These are phyloP conservation scores for Solea senegalensis DNA, from an alignment of 2,113 vertebrate species.

Conservation along the genomic window DNA sequence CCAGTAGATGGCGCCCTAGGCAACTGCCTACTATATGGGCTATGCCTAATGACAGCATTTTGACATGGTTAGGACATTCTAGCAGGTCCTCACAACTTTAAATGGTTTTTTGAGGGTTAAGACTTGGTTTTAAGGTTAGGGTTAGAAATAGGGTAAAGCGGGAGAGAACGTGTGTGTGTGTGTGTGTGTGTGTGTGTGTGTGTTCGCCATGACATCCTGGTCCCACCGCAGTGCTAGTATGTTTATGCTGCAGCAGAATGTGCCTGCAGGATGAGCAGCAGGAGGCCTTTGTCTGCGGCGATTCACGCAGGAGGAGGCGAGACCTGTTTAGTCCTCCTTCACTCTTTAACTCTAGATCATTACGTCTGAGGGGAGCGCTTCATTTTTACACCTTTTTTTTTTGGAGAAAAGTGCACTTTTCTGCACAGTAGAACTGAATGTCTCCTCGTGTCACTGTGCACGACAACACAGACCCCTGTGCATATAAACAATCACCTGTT, in stretches of 20 bases:
- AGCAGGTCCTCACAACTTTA: no score
- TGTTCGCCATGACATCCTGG: conserved; percentile 21
- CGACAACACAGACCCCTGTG: not conserved
- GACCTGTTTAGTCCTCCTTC: not conserved
- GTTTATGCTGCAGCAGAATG: conserved; percentile 59
- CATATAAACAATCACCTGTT: not conserved
- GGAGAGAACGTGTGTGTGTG: not conserved
- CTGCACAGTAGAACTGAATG: no score
- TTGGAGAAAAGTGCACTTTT: no score
- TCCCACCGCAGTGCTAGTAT: conserved; percentile 57
- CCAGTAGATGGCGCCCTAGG: no score
- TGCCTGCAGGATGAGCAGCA: conserved; percentile 65
- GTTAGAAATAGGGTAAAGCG: not conserved
- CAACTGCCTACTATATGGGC: no score
- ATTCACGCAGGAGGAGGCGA: conserved; percentile 30
- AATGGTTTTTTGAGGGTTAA: no score
- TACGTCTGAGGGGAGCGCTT: not conserved
- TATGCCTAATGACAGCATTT: no score
- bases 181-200: conserved; percentile 2
- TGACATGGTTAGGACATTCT: no score
- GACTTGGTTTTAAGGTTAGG: no score
- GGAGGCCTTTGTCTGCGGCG: conserved; percentile 57
- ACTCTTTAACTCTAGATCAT: not conserved
- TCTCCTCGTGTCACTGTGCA: not conserved
- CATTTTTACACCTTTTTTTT: conserved; percentile 1